Conservation (phyloP, 2,797 vertebrate genomes). For the Spinibarbus caldwelli region DNA sequence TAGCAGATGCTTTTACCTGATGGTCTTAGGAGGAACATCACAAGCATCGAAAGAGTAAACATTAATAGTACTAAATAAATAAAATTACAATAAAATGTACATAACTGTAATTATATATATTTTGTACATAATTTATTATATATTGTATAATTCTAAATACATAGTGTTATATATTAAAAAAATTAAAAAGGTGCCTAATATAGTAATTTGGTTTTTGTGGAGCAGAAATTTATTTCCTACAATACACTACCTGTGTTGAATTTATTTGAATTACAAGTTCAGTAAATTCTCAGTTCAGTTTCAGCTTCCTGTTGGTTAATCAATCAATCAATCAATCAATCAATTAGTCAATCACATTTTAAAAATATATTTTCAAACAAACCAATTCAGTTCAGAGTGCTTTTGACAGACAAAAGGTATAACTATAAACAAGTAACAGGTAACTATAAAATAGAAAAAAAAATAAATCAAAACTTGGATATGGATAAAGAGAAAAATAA, state of each 20-base stretch:
- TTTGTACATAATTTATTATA: too few relatives aligned
- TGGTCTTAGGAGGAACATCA: not conserved
- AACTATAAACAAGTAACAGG: not conserved
- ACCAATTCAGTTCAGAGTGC: not conserved
- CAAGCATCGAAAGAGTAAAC: not conserved
- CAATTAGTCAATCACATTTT: too few relatives aligned
- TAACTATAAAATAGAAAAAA: not conserved
- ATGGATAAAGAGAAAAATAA: not conserved
- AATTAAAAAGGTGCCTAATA: too few relatives aligned
- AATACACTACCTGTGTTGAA: not conserved
- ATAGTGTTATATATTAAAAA: too few relatives aligned
- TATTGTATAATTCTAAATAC: too few relatives aligned
- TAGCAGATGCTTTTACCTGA: not conserved
- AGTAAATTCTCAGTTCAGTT: not conserved
- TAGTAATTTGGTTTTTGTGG: too few relatives aligned
- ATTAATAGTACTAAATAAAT: not conserved
- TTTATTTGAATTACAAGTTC: not conserved
- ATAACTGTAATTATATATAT: not conserved
- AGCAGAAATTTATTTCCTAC: not conserved
- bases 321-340: too few relatives aligned
- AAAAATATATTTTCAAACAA: not conserved
- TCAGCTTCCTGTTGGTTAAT: not conserved
- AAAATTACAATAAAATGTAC: not conserved
- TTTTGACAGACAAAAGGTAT: not conserved
- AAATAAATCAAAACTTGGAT: not conserved